Evolutionary conservation across 2,888 invertebrate genomes (phyloP).

Genomic region (Phyllotreta striolata): DNA sequence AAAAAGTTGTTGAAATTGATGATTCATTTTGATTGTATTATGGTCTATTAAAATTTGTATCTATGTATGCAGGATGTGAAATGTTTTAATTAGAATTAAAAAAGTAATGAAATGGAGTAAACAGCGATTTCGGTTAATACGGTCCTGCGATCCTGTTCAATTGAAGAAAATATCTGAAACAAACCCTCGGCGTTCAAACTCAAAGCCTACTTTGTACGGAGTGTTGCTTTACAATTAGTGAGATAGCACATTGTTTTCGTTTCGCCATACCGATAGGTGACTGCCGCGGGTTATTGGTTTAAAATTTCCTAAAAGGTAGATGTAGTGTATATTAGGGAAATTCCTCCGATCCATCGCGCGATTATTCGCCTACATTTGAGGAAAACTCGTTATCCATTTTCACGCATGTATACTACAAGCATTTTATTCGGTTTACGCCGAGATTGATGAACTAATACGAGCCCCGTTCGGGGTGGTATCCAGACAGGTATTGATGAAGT

Average conservation of each 20-base stretch:
- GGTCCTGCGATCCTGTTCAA: slow-evolving; percentile 34
- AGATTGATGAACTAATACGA: slow-evolving; percentile 21
- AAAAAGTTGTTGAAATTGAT: too few species aligned
- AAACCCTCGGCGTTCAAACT: slow-evolving; percentile 38
- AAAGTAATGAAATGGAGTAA: background rate
- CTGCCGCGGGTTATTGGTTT: slow-evolving; percentile 42
- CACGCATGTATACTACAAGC: too few species aligned
- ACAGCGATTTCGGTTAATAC: background rate
- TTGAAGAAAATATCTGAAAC: slow-evolving; percentile 46
- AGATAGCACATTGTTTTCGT: slow-evolving; percentile 43
- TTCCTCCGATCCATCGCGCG: background rate
- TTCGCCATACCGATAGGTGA: slow-evolving; percentile 42
- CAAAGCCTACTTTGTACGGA: slow-evolving; percentile 43
- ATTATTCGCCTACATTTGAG: too few species aligned
- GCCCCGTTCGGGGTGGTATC: slow-evolving; percentile 13
- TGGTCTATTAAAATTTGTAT: too few species aligned
- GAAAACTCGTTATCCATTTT: slow-evolving; percentile 1
- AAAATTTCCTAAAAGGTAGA: slow-evolving; percentile 42
- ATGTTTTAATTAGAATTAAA: background rate
- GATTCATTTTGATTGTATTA: too few species aligned
- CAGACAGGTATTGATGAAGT: slow-evolving; percentile 35
- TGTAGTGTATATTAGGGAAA: background rate
- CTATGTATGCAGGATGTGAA: slow-evolving; percentile 11
- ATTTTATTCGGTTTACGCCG: background rate
- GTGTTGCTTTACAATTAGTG: slow-evolving; percentile 47